Percentiles rank a stretch among this genome's conserved stretches.
Conservation (phyloP, 2,797 vertebrate genomes). For the Phrynocephalus guinanensis region DNA sequence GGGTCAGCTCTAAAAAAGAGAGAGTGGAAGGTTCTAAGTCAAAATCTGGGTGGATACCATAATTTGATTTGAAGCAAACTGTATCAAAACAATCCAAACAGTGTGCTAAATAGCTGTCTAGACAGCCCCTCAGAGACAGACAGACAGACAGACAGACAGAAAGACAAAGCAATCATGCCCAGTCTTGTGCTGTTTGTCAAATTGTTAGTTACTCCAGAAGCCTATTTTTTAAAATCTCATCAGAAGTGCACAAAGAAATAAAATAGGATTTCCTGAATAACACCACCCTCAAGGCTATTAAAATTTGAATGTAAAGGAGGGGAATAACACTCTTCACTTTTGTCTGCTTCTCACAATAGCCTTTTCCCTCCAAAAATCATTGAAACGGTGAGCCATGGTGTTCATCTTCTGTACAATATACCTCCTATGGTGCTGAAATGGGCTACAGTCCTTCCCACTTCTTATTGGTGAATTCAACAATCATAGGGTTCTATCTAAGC, state of each 20-base stretch:
- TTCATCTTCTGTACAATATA: conserved; percentile 27
- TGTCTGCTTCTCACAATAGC: background rate
- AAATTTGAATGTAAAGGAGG: background rate
- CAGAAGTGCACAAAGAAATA: background rate
- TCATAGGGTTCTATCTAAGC: conserved; percentile 41
- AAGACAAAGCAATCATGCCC: background rate
- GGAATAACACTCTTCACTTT: conserved; percentile 13
- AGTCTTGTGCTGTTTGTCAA: background rate
- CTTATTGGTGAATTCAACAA: conserved; percentile 45
- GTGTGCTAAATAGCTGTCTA: too few species aligned
- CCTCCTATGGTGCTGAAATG: conserved; percentile 28
- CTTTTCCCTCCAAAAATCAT: conserved; percentile 39
- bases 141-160: too few species aligned
- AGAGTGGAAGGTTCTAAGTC: too few species aligned
- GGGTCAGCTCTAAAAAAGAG: too few species aligned
- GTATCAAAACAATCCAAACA: too few species aligned
- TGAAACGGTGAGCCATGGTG: conserved; percentile 23
- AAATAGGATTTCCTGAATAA: background rate
- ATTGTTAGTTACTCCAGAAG: background rate
- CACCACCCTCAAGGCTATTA: conserved; percentile 6
- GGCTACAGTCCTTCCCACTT: conserved; percentile 37
- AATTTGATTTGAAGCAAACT: too few species aligned
- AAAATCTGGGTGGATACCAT: too few species aligned
- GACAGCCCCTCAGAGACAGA: too few species aligned
- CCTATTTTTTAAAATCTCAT: background rate